Evolutionary conservation across 2,113 vertebrate species (phyloP), one percentile per base, ranked within the genome.

Genomic region (Rhadina sibilatrix): DNA sequence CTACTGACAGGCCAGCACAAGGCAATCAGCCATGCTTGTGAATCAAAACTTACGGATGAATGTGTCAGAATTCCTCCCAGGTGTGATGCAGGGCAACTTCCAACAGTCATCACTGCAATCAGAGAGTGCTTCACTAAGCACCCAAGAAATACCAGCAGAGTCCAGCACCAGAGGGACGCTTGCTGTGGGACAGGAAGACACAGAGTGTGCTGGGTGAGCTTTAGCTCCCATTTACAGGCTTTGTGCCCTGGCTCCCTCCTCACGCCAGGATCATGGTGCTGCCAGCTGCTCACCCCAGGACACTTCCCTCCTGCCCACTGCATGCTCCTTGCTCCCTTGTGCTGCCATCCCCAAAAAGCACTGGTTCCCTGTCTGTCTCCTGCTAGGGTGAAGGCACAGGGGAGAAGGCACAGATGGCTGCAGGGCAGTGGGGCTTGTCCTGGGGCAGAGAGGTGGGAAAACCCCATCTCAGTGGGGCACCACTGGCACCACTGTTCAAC

Each of bases 391-490:
- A 38, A 61, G 59, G 37, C 35, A 60, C 35, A 28, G 35, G 42
- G 42, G 16, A 25, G 27, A 63, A 33, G 49, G 57, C 33, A 9
- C 0, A 0, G 9, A n/a, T 2, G 9, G n/a, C 49, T 11, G 30
- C 0, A 2, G 52, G 38, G 47, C 54, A 71, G 3, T 13, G 52
- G 42, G 37, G 46, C 38, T n/a, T 9, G 31, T 50, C 30, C 52
- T 17, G 31, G 16, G 25, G 13, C 52, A 50, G 9, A 42, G 61
- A 22, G 14, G n/a, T 37, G n/a, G 49, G 20, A 14, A n/a, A 40
- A 35, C 25, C 3, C 13, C 35, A 49, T 20, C 25, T 13, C 2
- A 4, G 49, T 0, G 0, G 38, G 23, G 23, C 3, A 1, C 56
- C 28, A 10, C 40, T 24, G 38, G n/a, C 42, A 46, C n/a, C n/a